These are phyloP conservation scores for Magallana angulata DNA, from an alignment of 1,140 invertebrate genomes.

Conservation along the genomic window DNA sequence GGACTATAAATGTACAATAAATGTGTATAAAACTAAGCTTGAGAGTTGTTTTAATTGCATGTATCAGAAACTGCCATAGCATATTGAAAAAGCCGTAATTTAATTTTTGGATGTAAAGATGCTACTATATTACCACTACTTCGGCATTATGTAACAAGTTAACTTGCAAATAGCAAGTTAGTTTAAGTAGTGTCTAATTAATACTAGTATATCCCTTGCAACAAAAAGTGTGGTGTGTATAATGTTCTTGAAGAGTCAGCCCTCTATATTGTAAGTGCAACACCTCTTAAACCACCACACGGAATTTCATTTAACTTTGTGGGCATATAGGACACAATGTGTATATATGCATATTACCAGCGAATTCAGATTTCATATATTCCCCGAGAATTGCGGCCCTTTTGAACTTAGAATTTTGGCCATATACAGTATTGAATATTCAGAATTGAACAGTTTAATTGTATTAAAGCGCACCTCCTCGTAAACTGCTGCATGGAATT, in stretches of 20 bases:
- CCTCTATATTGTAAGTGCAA: background rate
- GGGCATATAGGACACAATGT: too few species aligned
- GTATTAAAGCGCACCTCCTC: too few species aligned
- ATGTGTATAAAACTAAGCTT: conserved; percentile 18
- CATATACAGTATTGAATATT: too few species aligned
- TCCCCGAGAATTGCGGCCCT: background rate
- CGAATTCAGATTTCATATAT: too few species aligned
- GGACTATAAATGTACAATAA: conserved; percentile 7
- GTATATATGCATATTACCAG: too few species aligned
- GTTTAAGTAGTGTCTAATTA: background rate
- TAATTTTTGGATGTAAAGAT: background rate
- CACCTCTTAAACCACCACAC: too few species aligned
- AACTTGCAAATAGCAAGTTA: too few species aligned
- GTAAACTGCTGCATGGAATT: too few species aligned
- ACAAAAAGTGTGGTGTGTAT: background rate
- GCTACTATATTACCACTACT: background rate
- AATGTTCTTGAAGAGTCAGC: background rate
- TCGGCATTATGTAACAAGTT: too few species aligned
- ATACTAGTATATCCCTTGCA: background rate
- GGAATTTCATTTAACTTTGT: too few species aligned
- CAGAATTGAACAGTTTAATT: too few species aligned
- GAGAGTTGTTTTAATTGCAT: background rate
- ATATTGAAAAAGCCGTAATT: background rate
- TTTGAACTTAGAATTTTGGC: background rate
- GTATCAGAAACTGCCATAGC: background rate